Percentiles rank a stretch among this genome's conserved stretches.
Evolutionary conservation across 2,797 vertebrate species (phyloP).

Genomic region (Cercopithecus mitis): DNA sequence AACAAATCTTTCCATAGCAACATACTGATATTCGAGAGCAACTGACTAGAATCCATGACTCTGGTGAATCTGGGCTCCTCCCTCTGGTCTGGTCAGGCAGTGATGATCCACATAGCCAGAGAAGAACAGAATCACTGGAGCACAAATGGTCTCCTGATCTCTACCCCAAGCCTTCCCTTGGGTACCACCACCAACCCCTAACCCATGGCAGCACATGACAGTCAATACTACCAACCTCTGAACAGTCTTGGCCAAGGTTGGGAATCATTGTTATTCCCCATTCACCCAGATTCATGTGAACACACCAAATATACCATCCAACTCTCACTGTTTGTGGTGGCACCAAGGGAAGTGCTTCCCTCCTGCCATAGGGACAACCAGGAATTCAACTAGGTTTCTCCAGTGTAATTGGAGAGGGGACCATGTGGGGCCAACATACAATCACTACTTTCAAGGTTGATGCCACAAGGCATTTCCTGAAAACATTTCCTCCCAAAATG

Average conservation of each 20-base stretch:
- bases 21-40: neutral
- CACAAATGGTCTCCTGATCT: neutral
- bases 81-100: neutral
- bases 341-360: neutral
- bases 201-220: neutral
- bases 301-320: neutral
- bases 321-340: neutral
- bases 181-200: neutral
- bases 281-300: neutral
- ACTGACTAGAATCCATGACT: neutral
- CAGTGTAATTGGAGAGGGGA: neutral
- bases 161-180: neutral
- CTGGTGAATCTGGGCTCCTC: neutral
- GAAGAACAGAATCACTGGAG: neutral
- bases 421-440: neutral
- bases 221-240: neutral
- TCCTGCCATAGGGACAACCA: neutral
- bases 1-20: neutral
- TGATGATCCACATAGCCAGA: neutral
- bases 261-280: neutral
- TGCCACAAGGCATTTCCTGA: neutral
- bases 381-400: neutral
- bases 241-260: neutral
- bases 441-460: conserved; percentile 55
- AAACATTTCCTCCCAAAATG: neutral